phyloP scores from a whole-genome alignment of 1,140 invertebrate species.

The Harpegnathos saltator region DNA sequence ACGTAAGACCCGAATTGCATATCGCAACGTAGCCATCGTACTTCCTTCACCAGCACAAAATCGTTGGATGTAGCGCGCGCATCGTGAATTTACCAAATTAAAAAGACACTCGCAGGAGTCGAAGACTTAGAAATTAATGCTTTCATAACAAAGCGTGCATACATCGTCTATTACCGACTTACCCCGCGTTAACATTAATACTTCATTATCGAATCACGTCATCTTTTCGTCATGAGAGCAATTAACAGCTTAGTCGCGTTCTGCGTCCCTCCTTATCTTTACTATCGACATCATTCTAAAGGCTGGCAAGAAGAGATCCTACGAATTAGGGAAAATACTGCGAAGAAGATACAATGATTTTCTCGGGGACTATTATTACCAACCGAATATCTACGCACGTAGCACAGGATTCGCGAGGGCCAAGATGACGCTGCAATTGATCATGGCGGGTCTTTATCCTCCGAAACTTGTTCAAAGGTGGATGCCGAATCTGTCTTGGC shows the following conservation, averaged over 20 bases:
- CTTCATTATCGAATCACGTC: neutral
- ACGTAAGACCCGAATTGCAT: slow-evolving; percentile 86
- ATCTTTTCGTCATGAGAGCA: neutral
- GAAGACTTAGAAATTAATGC: neutral
- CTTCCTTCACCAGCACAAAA: neutral
- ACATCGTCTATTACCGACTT: too few species aligned
- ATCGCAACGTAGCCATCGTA: neutral
- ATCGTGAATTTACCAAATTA: neutral
- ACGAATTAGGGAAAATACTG: slow-evolving; percentile 80
- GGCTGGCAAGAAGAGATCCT: slow-evolving; percentile 84
- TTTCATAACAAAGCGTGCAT: too few species aligned
- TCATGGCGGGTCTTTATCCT: slow-evolving; percentile 86
- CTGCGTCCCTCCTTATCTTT: neutral
- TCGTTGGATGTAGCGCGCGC: neutral
- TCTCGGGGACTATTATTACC: slow-evolving; percentile 82
- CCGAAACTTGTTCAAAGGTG: slow-evolving; percentile 83
- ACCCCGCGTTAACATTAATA: neutral
- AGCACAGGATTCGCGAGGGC: slow-evolving; percentile 86
- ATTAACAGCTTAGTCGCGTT: neutral
- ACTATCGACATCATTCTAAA: slow-evolving; percentile 63
- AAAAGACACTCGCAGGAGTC: neutral
- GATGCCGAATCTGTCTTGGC: slow-evolving; percentile 85
- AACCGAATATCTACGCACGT: slow-evolving; percentile 80
- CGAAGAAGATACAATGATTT: slow-evolving; percentile 81
- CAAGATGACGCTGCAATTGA: slow-evolving; percentile 86